Conservation (phyloP, 2,113 vertebrate genomes). For the Orientallactaga bullata region DNA sequence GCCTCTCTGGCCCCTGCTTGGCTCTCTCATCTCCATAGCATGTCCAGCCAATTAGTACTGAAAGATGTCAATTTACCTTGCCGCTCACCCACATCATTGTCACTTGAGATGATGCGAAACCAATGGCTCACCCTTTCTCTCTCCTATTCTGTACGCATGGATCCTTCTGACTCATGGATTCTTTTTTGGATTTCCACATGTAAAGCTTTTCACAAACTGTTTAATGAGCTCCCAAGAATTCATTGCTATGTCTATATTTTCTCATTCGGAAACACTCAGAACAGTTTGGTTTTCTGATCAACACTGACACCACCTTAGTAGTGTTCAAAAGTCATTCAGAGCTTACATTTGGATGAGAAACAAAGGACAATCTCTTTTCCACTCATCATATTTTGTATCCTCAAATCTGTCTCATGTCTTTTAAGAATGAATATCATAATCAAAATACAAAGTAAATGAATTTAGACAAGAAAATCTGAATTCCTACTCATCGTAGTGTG, state of each 20-base stretch:
- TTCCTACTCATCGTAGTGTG: neutral
- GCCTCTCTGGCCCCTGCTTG: too few relatives aligned
- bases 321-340: neutral
- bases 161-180: neutral
- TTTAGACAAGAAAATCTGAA: neutral
- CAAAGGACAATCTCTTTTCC: neutral
- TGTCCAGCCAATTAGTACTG: neutral
- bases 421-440: neutral
- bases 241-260: neutral
- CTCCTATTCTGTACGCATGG: neutral
- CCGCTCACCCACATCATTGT: neutral
- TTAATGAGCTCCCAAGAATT: neutral
- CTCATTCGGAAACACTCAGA: neutral
- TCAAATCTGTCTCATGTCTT: slow-evolving; percentile 26
- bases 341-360: neutral
- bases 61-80: neutral
- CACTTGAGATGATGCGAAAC: neutral
- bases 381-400: neutral
- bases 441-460: neutral
- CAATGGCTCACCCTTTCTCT: neutral
- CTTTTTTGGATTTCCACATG: neutral
- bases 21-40: neutral
- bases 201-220: neutral
- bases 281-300: neutral
- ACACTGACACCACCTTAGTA: neutral